Conservation (phyloP, 2,797 vertebrate genomes). For the Vipera latastei region DNA sequence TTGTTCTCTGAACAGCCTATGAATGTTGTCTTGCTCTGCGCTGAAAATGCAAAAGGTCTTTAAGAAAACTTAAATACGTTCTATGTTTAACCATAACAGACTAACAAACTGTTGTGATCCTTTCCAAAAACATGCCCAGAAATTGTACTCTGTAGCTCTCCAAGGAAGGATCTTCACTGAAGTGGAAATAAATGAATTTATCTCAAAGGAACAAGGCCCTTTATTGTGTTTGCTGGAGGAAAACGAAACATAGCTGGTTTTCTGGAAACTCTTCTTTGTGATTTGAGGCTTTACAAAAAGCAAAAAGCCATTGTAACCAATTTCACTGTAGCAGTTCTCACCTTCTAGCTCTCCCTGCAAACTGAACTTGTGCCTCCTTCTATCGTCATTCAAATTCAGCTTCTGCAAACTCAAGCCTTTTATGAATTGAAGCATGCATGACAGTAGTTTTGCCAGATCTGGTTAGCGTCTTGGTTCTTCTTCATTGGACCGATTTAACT, state of each 20-base stretch:
- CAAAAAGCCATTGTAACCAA: background rate
- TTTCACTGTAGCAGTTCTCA: background rate
- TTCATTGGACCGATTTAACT: background rate
- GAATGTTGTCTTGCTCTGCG: background rate
- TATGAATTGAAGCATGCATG: background rate
- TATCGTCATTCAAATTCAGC: background rate
- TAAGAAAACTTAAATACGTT: background rate
- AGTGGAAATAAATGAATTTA: background rate
- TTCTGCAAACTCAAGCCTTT: background rate
- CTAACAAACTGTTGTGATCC: background rate
- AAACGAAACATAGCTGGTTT: background rate
- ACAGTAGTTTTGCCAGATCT: background rate
- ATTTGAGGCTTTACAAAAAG: background rate
- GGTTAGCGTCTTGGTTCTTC: background rate
- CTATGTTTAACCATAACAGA: background rate
- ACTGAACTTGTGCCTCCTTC: background rate
- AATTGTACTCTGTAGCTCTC: background rate
- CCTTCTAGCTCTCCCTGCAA: background rate
- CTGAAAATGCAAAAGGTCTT: background rate
- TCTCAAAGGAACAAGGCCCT: background rate
- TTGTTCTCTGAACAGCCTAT: slow-evolving; percentile 2
- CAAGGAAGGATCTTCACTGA: background rate
- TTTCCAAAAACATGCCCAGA: background rate
- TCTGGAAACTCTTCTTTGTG: background rate
- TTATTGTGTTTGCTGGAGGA: background rate